These are phyloP conservation scores for Dolichopus griseipennis DNA, from an alignment of 2,888 invertebrate genomes.

Conservation along the genomic window DNA sequence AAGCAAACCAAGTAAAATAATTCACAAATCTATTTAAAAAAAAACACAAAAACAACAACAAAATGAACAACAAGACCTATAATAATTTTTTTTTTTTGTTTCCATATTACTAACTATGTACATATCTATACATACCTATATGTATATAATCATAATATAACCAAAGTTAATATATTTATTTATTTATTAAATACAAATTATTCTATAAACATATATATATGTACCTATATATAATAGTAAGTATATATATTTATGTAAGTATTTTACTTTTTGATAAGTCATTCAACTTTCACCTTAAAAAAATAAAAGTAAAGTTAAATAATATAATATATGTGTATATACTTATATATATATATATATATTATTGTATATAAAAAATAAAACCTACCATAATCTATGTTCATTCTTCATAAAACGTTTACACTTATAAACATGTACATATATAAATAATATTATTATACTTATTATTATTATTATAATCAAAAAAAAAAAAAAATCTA, in stretches of 20 bases:
- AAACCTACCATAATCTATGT: constrained; percentile 3
- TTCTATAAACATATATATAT: neutral
- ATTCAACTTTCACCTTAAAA: constrained; percentile 6
- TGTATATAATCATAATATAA: too few species aligned
- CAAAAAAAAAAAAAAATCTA: neutral
- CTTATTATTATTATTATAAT: neutral
- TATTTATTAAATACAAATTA: too few species aligned
- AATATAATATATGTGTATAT: neutral
- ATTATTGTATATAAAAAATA: neutral
- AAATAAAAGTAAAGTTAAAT: neutral
- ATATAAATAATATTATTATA: neutral
- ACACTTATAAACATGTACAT: neutral
- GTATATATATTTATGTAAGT: too few species aligned
- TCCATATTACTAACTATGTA: too few species aligned
- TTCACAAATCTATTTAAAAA: too few species aligned
- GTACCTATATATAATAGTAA: neutral
- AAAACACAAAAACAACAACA: too few species aligned
- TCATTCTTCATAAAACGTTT: neutral
- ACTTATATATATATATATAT: too few species aligned
- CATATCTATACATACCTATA: too few species aligned
- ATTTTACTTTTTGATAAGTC: neutral
- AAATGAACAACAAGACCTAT: too few species aligned
- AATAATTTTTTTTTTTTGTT: too few species aligned
- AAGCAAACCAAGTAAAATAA: too few species aligned
- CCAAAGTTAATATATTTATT: too few species aligned